Percentiles rank a stretch among this genome's conserved stretches.
phyloP scores from a whole-genome alignment of 2,113 vertebrate species.

The Peromyscus polionotus region DNA sequence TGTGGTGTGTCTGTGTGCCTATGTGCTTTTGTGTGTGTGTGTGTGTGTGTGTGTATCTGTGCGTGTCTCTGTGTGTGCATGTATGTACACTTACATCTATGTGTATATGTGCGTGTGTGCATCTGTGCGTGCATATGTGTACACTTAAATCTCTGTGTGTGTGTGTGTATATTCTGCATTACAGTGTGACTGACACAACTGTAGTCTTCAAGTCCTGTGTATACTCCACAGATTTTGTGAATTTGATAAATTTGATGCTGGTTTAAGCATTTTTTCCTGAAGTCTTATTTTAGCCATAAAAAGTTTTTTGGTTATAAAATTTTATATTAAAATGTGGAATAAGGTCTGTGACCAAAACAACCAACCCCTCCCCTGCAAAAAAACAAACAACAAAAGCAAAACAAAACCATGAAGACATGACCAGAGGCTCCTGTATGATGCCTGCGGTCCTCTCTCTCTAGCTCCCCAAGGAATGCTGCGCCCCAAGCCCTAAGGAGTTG shows the following conservation, averaged over 20 bases:
- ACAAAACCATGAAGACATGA: not conserved
- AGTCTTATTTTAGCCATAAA: not conserved
- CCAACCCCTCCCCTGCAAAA: not conserved
- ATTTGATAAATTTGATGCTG: not conserved
- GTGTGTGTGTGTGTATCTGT: rapidly evolving
- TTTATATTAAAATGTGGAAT: not conserved
- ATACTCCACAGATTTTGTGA: not conserved
- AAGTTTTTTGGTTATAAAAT: not conserved
- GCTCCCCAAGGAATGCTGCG: not conserved
- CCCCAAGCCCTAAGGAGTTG: not conserved
- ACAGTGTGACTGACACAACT: not conserved
- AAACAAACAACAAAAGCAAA: not conserved
- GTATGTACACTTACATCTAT: not conserved
- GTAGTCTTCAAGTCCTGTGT: not conserved
- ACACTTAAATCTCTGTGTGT: too few species aligned
- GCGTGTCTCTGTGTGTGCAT: rapidly evolving
- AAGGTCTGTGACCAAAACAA: not conserved
- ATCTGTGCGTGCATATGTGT: not conserved
- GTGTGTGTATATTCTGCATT: not conserved
- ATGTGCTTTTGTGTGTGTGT: too few species aligned
- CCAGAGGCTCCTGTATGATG: too few species aligned
- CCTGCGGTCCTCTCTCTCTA: not conserved
- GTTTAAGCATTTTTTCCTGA: not conserved
- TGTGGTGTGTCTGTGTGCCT: rapidly evolving
- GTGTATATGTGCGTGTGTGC: not conserved